Evolutionary conservation across 2,888 invertebrate species (phyloP), one percentile per base, ranked within the genome.

Genomic region (Brassicogethes aeneus): DNA sequence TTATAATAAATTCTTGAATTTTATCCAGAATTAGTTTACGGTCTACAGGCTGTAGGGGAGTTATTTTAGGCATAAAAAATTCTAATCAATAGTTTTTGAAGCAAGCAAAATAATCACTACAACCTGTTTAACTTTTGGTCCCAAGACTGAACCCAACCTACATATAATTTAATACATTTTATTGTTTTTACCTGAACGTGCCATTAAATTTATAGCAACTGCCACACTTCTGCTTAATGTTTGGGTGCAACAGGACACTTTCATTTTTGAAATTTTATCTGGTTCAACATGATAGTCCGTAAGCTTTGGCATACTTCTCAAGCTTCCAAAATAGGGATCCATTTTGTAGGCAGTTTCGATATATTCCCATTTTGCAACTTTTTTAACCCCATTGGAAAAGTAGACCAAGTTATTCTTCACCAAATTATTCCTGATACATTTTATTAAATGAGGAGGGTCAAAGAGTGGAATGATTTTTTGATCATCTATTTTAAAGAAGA

Each of bases 181-280:
- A 23, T 23, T 23, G 10, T 23, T 7, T 10, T 23, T 23, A 23
- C 23, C 23, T 7, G 23, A 7, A 23, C 5, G 7, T 7, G 23
- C 23, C 23, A 23, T 23, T 12, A n/a, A 8, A 40, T 40, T 40
- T 13, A 42, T 42, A 1, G 42, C 42, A 34, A 23, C 36, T 23
- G 42, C 42, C 2, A 39, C 38, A 13, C 39, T 38, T 17, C 17
- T 23, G 10, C 42, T 42, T 2, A 42, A 34, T 2, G 39, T 41
- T 36, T 45, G 36, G 3, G 47, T 43, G 17, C 39, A 39, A 14
- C 35, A 43, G n/a, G 43, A 47, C 12, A 48, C 48, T 32, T 44
- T 48, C 46, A 48, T 44, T 38, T 48, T 48, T 3, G 42, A 42
- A 7, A 43, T 44, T 13, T 31, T 14, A n/a, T 14, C 15, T 8